Evolutionary conservation across 2,797 vertebrate genomes (phyloP), one percentile per base, ranked within the genome.

Genomic region (Chloroceryle inda): DNA sequence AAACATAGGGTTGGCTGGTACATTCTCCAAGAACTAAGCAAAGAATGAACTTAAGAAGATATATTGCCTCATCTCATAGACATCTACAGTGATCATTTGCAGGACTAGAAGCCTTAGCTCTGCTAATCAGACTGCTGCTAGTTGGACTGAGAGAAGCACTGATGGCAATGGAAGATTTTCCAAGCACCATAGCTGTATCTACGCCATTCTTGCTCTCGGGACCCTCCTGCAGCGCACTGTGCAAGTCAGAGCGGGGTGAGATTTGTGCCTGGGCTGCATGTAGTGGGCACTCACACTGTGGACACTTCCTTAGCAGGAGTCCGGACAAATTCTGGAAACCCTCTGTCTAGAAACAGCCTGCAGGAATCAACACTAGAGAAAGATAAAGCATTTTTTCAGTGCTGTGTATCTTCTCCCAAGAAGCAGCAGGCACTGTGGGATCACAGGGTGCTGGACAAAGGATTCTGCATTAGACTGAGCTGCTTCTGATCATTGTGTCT

Each of bases 381-480:
- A 78, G 29, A 50, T 2, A 66, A 79, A 53, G 7, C 1, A 0
- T 67, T 88, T 62, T 76, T 76, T 83, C 52, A 78, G 42, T 2
- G 0, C 26, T 8, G 3, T 13, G 1, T 55, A 10, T 59, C 24
- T 72, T 84, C 44, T 79, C 58, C 50, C 27, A 67, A 49, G 69
- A 75, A 67, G 31, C n/a, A 84, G 40, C 26, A 78, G 72, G 13
- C 64, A 10, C 26, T 64, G 31, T 1, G 3, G 40, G 35, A 31
- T 72, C 37, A 33, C 1, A 2, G 17, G 44, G 6, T 67, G 19
- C n/a, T 74, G 29, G 33, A 52, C 20, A 53, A 40, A 73, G 29
- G 18, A 47, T 0, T 0, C 27, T 67, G 11, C 18, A 58, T 29
- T 64, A 76, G 17, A 31, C 26, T 0, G 0, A 59, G 7, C 17